A percentile compares a stretch with the other conserved stretches of the same genome.
phyloP scores from a whole-genome alignment of 2,797 vertebrate genomes.

The Cyprinodon diabolis region DNA sequence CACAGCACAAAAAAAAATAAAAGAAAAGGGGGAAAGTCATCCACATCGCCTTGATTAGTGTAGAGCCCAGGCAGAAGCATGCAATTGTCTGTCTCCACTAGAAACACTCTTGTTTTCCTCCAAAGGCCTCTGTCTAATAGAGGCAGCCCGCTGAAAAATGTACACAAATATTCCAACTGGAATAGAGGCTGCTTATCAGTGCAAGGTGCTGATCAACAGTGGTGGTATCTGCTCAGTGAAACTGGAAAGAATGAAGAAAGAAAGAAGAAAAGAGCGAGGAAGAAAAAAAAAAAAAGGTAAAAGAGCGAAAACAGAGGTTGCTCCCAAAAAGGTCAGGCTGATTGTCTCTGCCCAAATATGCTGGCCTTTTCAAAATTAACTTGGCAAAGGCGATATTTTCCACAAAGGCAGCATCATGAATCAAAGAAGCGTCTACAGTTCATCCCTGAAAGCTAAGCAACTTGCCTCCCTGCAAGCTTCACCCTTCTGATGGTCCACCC shows the following conservation, averaged over 20 bases:
- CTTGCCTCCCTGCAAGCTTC: slow-evolving; percentile 46
- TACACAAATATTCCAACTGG: slow-evolving; percentile 68
- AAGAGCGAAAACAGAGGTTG: slow-evolving; percentile 74
- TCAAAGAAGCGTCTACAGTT: slow-evolving; percentile 82
- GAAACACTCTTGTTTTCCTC: slow-evolving; percentile 56
- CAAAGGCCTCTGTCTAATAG: slow-evolving; percentile 60
- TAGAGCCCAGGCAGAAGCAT: slow-evolving; percentile 66
- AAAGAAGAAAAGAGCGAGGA: background rate
- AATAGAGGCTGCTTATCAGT: slow-evolving; percentile 59
- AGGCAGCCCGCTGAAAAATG: slow-evolving; percentile 59
- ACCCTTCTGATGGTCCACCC: slow-evolving; percentile 56
- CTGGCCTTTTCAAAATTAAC: slow-evolving; percentile 88
- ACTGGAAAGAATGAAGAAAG: slow-evolving; percentile 7
- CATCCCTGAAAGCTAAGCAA: slow-evolving; percentile 72
- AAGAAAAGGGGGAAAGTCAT: slow-evolving; percentile 67
- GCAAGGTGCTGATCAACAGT: slow-evolving; percentile 62
- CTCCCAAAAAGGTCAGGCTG: slow-evolving; percentile 84
- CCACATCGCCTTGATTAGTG: slow-evolving; percentile 71
- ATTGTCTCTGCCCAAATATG: slow-evolving; percentile 86
- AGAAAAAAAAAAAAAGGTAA: slow-evolving; percentile 54
- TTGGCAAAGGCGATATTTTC: slow-evolving; percentile 84
- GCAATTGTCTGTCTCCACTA: slow-evolving; percentile 65
- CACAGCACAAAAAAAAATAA: slow-evolving; percentile 61
- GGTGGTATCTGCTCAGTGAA: slow-evolving; percentile 53
- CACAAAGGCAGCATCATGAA: slow-evolving; percentile 83